phyloP scores from a whole-genome alignment of 2,113 vertebrate species.

The Noctilio leporinus region DNA sequence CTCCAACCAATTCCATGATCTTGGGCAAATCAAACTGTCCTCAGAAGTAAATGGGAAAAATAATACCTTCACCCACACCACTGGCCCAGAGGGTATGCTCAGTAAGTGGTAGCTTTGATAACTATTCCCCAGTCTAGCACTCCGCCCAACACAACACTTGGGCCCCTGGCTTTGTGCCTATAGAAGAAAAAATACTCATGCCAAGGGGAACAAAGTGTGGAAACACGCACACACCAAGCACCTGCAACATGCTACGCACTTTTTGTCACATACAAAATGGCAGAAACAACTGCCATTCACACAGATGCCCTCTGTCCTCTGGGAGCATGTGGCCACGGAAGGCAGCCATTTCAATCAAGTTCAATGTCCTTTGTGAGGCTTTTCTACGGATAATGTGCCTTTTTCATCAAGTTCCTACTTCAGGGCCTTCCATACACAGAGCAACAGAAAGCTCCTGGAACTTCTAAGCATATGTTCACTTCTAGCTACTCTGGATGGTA shows the following conservation, averaged over 20 bases:
- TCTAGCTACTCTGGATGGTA: neutral
- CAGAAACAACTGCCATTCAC: neutral
- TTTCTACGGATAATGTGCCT: neutral
- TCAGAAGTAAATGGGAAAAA: neutral
- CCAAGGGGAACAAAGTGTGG: neutral
- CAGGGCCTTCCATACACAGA: neutral
- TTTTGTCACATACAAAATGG: neutral
- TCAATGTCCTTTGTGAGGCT: neutral
- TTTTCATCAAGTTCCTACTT: neutral
- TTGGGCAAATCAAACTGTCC: neutral
- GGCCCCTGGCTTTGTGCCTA: neutral
- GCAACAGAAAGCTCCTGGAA: neutral
- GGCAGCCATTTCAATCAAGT: neutral
- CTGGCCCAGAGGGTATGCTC: neutral
- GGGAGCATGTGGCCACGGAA: neutral
- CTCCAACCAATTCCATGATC: neutral
- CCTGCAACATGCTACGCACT: neutral
- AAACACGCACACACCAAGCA: neutral
- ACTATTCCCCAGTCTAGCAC: neutral
- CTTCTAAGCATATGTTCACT: neutral
- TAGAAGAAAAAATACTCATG: neutral
- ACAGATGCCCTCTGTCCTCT: neutral
- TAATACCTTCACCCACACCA: neutral
- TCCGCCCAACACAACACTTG: neutral
- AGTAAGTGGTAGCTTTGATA: neutral